A percentile compares a stretch with the other conserved stretches of the same genome.
Conservation (phyloP, 2,113 vertebrate species). For the Ascaphus truei region DNA sequence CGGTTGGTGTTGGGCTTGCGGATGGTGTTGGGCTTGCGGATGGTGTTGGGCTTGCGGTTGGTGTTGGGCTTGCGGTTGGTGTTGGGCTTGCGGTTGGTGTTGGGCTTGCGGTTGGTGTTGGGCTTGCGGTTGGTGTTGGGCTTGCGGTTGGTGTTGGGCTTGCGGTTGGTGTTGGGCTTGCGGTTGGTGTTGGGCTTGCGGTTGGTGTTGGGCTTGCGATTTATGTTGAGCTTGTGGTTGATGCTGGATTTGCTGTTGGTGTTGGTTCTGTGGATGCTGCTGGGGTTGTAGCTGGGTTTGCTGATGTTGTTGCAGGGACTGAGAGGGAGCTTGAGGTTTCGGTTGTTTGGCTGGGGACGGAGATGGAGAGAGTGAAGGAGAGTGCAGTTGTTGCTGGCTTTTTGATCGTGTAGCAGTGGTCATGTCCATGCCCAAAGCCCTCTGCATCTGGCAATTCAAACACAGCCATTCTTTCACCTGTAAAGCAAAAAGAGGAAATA, state of each 20-base stretch:
- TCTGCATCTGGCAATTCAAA: slow-evolving; percentile 99
- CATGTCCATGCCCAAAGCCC: slow-evolving; percentile 97
- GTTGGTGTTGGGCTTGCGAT: slow-evolving; percentile 42
- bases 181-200: slow-evolving; percentile 39
- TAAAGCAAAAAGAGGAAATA: slow-evolving; percentile 28
- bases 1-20: slow-evolving; percentile 31
- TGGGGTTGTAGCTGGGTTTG: too few species aligned
- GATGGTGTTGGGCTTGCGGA: slow-evolving; percentile 25
- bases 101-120: neutral
- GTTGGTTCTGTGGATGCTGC: neutral
- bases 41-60: slow-evolving; percentile 45
- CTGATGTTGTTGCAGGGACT: slow-evolving; percentile 46
- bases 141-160: neutral
- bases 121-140: neutral
- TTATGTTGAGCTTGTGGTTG: slow-evolving; percentile 44
- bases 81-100: slow-evolving; percentile 40
- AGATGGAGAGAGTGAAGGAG: slow-evolving; percentile 71
- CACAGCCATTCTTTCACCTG: slow-evolving; percentile 98
- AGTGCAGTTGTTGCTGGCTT: slow-evolving; percentile 93
- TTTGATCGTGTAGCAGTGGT: slow-evolving; percentile 93
- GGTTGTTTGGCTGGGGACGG: slow-evolving; percentile 71
- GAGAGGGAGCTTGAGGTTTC: slow-evolving; percentile 45
- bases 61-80: slow-evolving; percentile 41
- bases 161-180: neutral
- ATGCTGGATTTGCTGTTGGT: neutral